A percentile compares a stretch with the other conserved stretches of the same genome.
These are phyloP conservation scores for Notodonta dromedarius DNA, from an alignment of 2,888 invertebrate species.

Conservation along the genomic window DNA sequence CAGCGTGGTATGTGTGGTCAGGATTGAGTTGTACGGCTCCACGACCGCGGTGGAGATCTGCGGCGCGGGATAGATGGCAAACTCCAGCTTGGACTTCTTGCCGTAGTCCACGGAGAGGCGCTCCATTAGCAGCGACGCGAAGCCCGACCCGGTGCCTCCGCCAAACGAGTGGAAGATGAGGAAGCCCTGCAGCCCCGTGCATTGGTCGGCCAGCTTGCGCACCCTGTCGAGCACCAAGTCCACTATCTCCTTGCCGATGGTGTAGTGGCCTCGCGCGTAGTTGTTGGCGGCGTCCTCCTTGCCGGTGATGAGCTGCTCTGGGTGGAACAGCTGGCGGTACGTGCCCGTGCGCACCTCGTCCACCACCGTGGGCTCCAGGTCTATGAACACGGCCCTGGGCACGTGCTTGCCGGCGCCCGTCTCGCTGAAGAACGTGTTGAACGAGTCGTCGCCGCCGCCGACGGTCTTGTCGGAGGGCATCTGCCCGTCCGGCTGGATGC, in stretches of 20 bases:
- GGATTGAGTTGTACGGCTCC: constrained; percentile 98
- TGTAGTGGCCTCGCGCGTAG: constrained; percentile 98
- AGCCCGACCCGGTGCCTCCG: constrained; percentile 97
- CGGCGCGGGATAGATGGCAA: constrained; percentile 98
- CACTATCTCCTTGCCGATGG: constrained; percentile 97
- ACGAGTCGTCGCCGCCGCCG: constrained; percentile 96
- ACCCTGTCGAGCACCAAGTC: constrained; percentile 94
- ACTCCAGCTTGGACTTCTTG: constrained; percentile 97
- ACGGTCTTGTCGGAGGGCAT: constrained; percentile 93
- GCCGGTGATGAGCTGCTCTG: constrained; percentile 97
- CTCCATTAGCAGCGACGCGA: constrained; percentile 97
- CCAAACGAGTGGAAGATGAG: constrained; percentile 97
- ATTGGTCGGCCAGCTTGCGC: constrained; percentile 94
- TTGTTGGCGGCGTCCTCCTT: constrained; percentile 99
- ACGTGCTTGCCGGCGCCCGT: constrained; percentile 98
- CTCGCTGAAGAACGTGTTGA: constrained; percentile 97
- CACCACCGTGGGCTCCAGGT: constrained; percentile 97
- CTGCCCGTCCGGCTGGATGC: constrained; percentile 93
- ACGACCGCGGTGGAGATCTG: constrained; percentile 95
- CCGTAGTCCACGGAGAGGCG: constrained; percentile 97
- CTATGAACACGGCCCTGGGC: constrained; percentile 96
- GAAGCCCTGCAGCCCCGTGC: constrained; percentile 96
- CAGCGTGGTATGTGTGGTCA: constrained; percentile 97
- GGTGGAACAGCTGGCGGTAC: constrained; percentile 98
- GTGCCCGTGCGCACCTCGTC: constrained; percentile 96